These are phyloP conservation scores for Cosmia trapezina DNA, from an alignment of 2,888 invertebrate genomes.

Conservation along the genomic window DNA sequence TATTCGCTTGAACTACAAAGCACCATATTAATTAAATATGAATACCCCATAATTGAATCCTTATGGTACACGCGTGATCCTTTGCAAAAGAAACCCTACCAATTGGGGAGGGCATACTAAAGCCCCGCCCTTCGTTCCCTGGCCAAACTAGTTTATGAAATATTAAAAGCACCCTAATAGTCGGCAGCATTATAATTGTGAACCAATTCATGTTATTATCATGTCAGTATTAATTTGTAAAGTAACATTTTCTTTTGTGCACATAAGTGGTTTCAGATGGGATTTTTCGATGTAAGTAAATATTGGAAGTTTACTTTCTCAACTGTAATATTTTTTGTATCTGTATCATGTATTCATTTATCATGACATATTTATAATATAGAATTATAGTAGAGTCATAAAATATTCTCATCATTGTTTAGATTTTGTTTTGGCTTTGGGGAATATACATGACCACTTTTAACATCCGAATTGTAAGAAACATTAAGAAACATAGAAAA, in stretches of 20 bases:
- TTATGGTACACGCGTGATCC: conserved; percentile 84
- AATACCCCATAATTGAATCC: conserved; percentile 87
- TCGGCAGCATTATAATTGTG: conserved; percentile 83
- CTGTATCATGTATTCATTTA: neutral
- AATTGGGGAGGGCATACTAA: conserved; percentile 74
- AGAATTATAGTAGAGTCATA: neutral
- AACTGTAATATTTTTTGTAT: conserved; percentile 46
- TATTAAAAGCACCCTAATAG: conserved; percentile 83
- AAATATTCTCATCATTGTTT: neutral
- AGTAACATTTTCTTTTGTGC: conserved; percentile 70
- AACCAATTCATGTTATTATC: conserved; percentile 87
- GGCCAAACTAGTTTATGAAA: conserved; percentile 84
- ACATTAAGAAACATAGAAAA: neutral
- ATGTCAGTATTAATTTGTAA: conserved; percentile 86
- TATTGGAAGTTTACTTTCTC: conserved; percentile 44
- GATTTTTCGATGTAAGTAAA: conserved; percentile 66
- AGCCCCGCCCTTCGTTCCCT: conserved; percentile 80
- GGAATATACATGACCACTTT: neutral
- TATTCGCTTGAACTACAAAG: conserved; percentile 62
- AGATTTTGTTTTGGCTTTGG: neutral
- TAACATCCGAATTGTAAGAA: neutral
- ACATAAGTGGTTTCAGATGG: conserved; percentile 80
- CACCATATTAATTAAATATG: conserved; percentile 88
- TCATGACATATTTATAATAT: neutral
- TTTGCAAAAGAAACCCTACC: conserved; percentile 73